Conservation (phyloP, 2,797 vertebrate genomes). For the Helicolenus hilgendorfi region DNA sequence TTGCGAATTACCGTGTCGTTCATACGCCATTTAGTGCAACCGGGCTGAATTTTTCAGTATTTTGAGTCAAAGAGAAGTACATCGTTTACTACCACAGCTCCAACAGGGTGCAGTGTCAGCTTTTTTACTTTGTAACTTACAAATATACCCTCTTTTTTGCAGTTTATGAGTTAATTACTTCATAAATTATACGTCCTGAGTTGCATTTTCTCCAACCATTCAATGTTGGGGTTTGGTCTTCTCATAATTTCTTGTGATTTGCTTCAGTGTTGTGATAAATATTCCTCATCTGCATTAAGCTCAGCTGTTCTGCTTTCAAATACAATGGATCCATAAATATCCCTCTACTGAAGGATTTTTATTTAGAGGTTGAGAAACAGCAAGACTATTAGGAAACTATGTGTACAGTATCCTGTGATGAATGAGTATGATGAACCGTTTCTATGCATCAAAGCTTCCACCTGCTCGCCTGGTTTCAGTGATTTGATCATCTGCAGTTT, state of each 20-base stretch:
- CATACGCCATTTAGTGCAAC: rapidly evolving
- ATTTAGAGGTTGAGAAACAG: constrained; percentile 26
- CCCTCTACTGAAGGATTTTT: constrained; percentile 4
- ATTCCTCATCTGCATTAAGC: constrained; percentile 38
- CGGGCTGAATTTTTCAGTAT: too few species aligned
- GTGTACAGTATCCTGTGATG: not conserved
- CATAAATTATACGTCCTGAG: not conserved
- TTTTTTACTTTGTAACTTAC: not conserved
- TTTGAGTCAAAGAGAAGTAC: too few species aligned
- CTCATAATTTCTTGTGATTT: not conserved
- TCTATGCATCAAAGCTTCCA: constrained; percentile 42
- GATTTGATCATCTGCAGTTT: constrained; percentile 56
- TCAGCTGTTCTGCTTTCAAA: constrained; percentile 40
- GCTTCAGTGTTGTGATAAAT: constrained; percentile 9
- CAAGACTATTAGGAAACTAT: not conserved
- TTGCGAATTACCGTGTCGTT: too few species aligned
- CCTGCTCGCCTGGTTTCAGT: constrained; percentile 48
- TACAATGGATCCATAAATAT: constrained; percentile 46
- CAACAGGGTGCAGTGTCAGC: not conserved
- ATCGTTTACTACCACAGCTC: not conserved
- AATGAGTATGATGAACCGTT: constrained; percentile 34
- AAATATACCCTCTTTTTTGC: not conserved
- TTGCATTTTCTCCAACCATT: not conserved
- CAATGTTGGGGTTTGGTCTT: not conserved
- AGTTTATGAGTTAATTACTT: not conserved